phyloP scores from a whole-genome alignment of 1,140 invertebrate species.

The Ostrea edulis region DNA sequence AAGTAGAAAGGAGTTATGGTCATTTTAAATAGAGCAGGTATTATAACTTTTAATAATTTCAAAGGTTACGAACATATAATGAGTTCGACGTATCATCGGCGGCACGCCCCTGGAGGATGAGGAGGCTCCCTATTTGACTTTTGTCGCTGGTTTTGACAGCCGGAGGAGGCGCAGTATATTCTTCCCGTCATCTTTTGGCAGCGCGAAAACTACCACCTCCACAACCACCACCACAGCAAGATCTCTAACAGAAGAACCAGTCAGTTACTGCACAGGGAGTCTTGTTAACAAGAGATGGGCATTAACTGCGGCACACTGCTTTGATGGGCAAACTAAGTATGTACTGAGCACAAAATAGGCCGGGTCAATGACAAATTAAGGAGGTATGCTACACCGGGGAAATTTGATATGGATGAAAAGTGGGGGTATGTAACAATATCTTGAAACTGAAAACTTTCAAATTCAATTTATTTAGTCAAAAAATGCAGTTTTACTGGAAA shows the following conservation, averaged over 20 bases:
- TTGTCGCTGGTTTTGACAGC: background rate
- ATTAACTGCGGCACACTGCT: background rate
- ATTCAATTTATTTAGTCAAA: too few species aligned
- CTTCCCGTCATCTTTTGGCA: background rate
- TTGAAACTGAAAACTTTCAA: too few species aligned
- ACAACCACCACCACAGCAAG: background rate
- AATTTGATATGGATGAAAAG: too few species aligned
- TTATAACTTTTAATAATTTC: background rate
- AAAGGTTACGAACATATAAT: background rate
- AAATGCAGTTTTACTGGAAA: too few species aligned
- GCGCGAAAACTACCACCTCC: background rate
- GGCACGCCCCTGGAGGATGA: background rate
- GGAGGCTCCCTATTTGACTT: background rate
- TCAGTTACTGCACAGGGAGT: background rate
- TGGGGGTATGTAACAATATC: too few species aligned
- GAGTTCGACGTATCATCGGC: background rate
- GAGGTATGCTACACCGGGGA: too few species aligned
- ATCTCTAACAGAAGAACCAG: background rate
- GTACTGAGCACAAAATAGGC: too few species aligned
- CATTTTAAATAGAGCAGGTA: too few species aligned
- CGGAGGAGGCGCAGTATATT: background rate
- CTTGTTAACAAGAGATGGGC: background rate
- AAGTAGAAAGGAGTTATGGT: too few species aligned
- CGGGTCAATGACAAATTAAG: background rate
- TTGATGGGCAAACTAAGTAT: background rate